Conservation (phyloP, 2,113 vertebrate genomes). For the Heloderma charlesbogerti region DNA sequence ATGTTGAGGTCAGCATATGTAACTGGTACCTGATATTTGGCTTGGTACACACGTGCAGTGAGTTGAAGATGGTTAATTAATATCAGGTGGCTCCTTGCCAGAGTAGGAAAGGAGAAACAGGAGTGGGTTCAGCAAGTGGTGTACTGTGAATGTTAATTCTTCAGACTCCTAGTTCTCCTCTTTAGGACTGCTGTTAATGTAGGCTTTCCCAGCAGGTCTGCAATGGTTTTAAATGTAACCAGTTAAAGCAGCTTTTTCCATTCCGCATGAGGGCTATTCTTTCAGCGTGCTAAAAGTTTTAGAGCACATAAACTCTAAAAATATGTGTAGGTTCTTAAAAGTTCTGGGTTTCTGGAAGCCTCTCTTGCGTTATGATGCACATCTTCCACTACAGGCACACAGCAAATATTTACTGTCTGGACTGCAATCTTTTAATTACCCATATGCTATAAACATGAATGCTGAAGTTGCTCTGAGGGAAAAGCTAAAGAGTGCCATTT, state of each 20-base stretch:
- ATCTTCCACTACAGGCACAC: neutral
- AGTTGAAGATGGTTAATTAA: neutral
- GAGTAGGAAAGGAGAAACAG: neutral
- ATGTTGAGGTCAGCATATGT: neutral
- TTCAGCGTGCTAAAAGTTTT: neutral
- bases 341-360: slow-evolving; percentile 56
- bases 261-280: neutral
- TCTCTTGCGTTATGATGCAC: neutral
- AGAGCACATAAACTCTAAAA: neutral
- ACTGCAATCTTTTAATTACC: neutral
- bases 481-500: slow-evolving; percentile 42
- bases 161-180: too few relatives aligned
- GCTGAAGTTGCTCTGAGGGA: neutral
- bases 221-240: neutral
- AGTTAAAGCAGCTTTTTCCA: neutral
- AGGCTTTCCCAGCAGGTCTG: neutral
- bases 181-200: neutral
- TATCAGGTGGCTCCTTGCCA: neutral
- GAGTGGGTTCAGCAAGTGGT: neutral
- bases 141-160: neutral
- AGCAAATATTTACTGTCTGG: fast-evolving
- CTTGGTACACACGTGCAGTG: neutral
- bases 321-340: neutral
- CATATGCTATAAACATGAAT: fast-evolving
- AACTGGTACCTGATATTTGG: neutral